A percentile compares a stretch with the other conserved stretches of the same genome.
phyloP scores from a whole-genome alignment of 2,797 vertebrate species.

The Trichosurus vulpecula region DNA sequence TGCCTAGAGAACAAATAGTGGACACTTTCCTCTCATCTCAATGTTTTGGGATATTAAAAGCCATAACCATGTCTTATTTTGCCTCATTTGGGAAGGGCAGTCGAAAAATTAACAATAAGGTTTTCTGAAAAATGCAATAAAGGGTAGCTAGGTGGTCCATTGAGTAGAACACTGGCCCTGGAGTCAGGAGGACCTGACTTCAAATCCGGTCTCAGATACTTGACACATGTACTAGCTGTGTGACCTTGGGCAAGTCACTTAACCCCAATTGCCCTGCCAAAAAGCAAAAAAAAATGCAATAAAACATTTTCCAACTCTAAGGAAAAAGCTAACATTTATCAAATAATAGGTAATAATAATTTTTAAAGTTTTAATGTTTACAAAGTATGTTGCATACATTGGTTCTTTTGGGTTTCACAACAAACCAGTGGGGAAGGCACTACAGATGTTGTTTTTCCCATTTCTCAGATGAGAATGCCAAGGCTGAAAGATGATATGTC shows the following conservation, averaged over 20 bases:
- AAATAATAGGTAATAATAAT: background rate
- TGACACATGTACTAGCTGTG: too few relatives aligned
- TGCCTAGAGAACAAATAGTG: background rate
- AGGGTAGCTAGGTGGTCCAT: too few relatives aligned
- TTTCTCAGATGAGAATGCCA: background rate
- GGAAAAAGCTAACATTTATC: too few relatives aligned
- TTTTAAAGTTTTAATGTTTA: background rate
- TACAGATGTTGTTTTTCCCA: background rate
- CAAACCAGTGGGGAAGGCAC: background rate
- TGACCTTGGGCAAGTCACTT: too few relatives aligned
- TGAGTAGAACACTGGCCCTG: too few relatives aligned
- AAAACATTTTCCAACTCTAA: too few relatives aligned
- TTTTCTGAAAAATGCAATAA: too few relatives aligned
- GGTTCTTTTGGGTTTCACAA: background rate
- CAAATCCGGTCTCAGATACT: too few relatives aligned
- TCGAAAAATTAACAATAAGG: too few relatives aligned
- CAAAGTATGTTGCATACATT: background rate
- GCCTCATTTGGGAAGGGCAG: background rate
- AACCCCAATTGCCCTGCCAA: too few relatives aligned
- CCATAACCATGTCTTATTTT: background rate
- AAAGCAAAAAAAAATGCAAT: too few relatives aligned
- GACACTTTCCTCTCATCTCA: background rate
- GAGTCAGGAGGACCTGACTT: too few relatives aligned
- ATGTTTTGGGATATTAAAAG: background rate
- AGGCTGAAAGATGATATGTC: background rate